Evolutionary conservation across 2,113 vertebrate species (phyloP).

Genomic region (Gopherus evgoodei): DNA sequence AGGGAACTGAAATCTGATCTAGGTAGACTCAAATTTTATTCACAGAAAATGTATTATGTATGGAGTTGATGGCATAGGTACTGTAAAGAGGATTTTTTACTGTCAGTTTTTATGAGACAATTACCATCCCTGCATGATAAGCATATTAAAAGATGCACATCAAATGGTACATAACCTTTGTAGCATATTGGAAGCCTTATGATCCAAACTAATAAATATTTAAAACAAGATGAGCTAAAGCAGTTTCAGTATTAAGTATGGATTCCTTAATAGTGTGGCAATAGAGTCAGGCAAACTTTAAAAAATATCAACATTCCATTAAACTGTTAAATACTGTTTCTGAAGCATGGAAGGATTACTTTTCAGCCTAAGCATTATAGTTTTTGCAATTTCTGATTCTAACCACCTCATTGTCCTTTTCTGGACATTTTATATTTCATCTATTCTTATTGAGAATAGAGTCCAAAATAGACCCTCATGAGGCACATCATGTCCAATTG

Average conservation of each 20-base stretch:
- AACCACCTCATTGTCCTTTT: not conserved
- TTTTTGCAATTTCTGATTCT: not conserved
- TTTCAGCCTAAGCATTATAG: not conserved
- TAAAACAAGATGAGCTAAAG: not conserved
- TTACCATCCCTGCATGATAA: not conserved
- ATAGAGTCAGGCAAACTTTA: not conserved
- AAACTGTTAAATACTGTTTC: not conserved
- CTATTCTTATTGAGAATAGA: not conserved
- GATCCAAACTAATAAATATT: not conserved
- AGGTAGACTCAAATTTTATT: constrained; percentile 20
- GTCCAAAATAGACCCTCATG: not conserved
- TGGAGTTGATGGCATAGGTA: constrained; percentile 32
- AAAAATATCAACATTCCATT: not conserved
- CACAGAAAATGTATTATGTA: constrained; percentile 43
- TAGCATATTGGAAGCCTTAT: not conserved
- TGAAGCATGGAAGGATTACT: not conserved
- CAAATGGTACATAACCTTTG: not conserved
- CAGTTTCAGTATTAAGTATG: not conserved
- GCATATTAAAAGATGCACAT: not conserved
- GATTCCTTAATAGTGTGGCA: not conserved
- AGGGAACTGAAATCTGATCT: constrained; percentile 25
- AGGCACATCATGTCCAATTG: too few species aligned
- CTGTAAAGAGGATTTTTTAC: constrained; percentile 48
- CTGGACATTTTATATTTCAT: not conserved
- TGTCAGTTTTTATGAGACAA: constrained; percentile 21